These are phyloP conservation scores for Lepilemur septentrionalis DNA, from an alignment of 2,797 vertebrate species.

Conservation along the genomic window DNA sequence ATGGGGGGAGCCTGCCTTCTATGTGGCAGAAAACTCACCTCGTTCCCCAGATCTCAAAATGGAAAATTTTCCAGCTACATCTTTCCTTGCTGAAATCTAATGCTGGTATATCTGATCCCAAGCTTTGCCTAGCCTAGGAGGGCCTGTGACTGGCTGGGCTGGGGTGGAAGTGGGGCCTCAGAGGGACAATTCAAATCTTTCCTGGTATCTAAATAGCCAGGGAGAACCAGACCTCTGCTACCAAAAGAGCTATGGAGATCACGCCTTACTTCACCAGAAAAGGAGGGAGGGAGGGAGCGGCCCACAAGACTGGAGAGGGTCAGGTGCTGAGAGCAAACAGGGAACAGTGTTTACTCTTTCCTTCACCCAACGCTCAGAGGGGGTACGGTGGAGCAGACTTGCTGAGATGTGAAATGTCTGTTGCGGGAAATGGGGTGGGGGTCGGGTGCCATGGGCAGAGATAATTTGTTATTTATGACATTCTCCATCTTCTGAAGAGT, in stretches of 20 bases:
- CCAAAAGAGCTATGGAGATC: background rate
- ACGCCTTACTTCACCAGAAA: background rate
- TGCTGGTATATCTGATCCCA: background rate
- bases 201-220: background rate
- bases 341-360: constrained; percentile 14
- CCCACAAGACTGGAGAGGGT: background rate
- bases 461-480: background rate
- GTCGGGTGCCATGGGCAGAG: background rate
- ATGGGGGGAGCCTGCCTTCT: background rate
- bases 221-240: background rate
- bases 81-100: background rate
- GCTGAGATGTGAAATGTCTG: background rate
- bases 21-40: background rate
- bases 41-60: background rate
- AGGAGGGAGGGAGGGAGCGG: background rate
- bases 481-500: background rate
- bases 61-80: background rate
- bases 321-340: constrained; percentile 39
- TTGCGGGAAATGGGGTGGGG: background rate
- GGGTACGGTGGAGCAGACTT: constrained; percentile 9
- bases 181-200: background rate
- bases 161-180: background rate
- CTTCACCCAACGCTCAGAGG: background rate
- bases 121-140: background rate
- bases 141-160: background rate